Percentiles rank a stretch among this genome's conserved stretches.
Evolutionary conservation across 2,797 vertebrate species (phyloP).

Genomic region (Myotis vivesi): DNA sequence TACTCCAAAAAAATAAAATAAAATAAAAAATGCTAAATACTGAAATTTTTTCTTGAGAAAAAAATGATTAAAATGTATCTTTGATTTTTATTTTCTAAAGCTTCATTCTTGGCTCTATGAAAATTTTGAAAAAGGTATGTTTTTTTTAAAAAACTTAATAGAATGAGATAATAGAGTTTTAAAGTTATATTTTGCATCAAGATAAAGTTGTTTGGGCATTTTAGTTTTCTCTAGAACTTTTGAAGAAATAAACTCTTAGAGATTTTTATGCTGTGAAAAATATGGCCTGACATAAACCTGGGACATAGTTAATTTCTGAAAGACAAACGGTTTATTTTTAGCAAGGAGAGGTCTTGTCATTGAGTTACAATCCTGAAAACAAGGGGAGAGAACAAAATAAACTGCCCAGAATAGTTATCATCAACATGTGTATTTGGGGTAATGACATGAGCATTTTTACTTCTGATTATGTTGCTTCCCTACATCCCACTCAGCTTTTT

Average conservation of each 20-base stretch:
- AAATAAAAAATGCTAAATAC: background rate
- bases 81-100: background rate
- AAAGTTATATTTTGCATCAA: background rate
- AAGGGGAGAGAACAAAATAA: slow-evolving; percentile 53
- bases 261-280: background rate
- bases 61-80: background rate
- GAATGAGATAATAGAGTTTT: background rate
- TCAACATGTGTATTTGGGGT: slow-evolving; percentile 53
- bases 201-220: background rate
- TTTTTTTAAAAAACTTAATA: background rate
- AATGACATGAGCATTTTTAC: slow-evolving; percentile 63
- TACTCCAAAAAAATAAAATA: background rate
- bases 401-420: slow-evolving; percentile 46
- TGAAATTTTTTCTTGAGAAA: background rate
- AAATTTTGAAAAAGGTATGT: background rate
- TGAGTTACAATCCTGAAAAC: slow-evolving; percentile 62
- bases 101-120: background rate
- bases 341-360: slow-evolving; percentile 49
- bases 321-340: slow-evolving; percentile 61
- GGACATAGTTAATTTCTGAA: slow-evolving; percentile 55
- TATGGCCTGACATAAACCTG: background rate
- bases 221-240: slow-evolving; percentile 32
- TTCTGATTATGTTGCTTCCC: slow-evolving; percentile 66
- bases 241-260: background rate
- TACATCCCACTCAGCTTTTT: slow-evolving; percentile 55